Evolutionary conservation across 2,113 vertebrate genomes (phyloP), one percentile per base, ranked within the genome.

Genomic region (Python bivittatus): DNA sequence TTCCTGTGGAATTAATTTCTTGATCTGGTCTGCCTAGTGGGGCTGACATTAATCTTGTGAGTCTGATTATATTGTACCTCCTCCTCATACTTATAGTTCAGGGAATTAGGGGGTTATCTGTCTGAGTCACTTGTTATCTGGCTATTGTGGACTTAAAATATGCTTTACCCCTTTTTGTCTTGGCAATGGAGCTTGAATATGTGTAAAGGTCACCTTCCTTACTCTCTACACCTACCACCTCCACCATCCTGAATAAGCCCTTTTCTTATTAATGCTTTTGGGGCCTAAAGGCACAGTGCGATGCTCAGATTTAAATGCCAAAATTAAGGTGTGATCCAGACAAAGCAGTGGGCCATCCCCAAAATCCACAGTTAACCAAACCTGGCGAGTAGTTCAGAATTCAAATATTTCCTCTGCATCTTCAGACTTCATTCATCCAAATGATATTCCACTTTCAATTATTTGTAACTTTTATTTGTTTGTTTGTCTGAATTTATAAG

Each of bases 391-490:
- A 91, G 52, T 86, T 86, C 83, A 90, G 22, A 84, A 90, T 42
- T 58, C 22, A 90, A 58, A 57, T 25, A 56, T 79, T 15, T 90
- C 53, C 48, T 53, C 57, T 61, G 29, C 42, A 61, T 44, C 84
- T 58, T 91, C 42, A 91, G 54, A 52, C 2, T 86, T 52, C 22
- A 91, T 91, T 91, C 22, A 58, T 86, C 44, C 2, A 33, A 61
- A 85, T 58, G 38, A 86, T 86, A 23, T 86, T 25, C 58, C 58
- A 38, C 58, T 64, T 64, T 86, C 53, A 33, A 61, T 68, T 88
- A 94, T 84, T 79, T 85, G 95, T 96, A 95, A 93, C 93, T 94
- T 96, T 6, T 38, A 22, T 79, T 79, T 42, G 38, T 79, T 64
- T 29, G 12, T 64, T 79, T 79, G 8, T 38, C 22, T 79, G 15